phyloP scores from a whole-genome alignment of 2,113 vertebrate species.

The Echinops telfairi region DNA sequence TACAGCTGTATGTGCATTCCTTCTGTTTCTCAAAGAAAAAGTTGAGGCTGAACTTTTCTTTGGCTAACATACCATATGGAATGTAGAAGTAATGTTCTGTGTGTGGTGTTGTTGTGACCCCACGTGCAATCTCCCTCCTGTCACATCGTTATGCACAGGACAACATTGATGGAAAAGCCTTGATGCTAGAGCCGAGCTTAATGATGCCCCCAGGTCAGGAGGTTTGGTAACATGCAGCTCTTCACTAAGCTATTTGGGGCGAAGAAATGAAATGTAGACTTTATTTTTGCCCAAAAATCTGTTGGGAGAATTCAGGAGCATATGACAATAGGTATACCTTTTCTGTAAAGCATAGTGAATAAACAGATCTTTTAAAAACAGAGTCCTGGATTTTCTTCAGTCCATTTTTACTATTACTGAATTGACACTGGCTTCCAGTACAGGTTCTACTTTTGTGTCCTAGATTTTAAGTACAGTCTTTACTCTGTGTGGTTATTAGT shows the following conservation, averaged over 20 bases:
- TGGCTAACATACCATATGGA: not conserved
- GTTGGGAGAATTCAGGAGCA: constrained; percentile 62
- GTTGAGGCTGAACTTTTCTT: not conserved
- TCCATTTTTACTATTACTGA: too few relatives aligned
- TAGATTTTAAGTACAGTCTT: not conserved
- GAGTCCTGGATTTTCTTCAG: not conserved
- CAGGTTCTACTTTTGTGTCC: not conserved
- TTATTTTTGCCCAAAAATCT: constrained; percentile 61
- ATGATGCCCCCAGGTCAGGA: constrained; percentile 43
- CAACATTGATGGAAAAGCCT: not conserved
- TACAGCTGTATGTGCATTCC: not conserved
- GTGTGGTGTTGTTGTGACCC: not conserved
- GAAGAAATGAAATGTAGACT: constrained; percentile 70
- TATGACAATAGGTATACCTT: not conserved
- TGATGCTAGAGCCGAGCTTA: not conserved
- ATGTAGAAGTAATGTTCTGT: not conserved
- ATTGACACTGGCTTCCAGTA: not conserved
- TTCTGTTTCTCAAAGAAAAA: not conserved
- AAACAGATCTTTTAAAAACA: constrained; percentile 1
- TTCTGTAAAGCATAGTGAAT: not conserved
- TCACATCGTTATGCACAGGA: not conserved
- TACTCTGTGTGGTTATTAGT: not conserved
- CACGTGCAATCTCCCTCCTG: not conserved
- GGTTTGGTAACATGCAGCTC: constrained; percentile 47
- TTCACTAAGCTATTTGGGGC: not conserved